Percentiles rank a stretch among this genome's conserved stretches.
These are phyloP conservation scores for Nesoenas mayeri DNA, from an alignment of 2,113 vertebrate genomes.

Conservation along the genomic window DNA sequence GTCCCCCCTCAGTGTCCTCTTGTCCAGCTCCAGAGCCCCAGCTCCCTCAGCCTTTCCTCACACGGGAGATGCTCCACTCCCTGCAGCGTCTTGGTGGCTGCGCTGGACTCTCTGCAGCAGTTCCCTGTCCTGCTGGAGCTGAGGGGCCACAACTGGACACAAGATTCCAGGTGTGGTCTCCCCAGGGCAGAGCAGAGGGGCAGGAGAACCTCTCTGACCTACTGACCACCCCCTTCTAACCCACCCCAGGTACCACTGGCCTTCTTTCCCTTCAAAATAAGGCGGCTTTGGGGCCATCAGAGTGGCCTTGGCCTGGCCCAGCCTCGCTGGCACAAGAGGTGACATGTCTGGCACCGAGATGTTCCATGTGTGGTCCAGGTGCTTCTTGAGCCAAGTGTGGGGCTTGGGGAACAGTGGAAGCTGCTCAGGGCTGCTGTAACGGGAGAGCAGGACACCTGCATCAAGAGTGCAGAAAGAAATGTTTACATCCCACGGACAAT, in stretches of 20 bases:
- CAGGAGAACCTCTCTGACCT: too few species aligned
- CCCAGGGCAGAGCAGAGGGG: too few species aligned
- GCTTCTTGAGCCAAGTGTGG: accelerated
- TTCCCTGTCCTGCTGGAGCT: too few species aligned
- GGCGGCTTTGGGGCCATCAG: not conserved
- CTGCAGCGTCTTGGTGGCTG: too few species aligned
- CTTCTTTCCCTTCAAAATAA: not conserved
- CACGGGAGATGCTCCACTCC: too few species aligned
- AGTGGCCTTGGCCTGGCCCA: accelerated
- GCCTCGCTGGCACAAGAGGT: accelerated
- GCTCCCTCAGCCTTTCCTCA: too few species aligned
- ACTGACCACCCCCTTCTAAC: too few species aligned
- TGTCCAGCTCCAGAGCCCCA: too few species aligned
- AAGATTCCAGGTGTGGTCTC: too few species aligned
- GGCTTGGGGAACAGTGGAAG: accelerated
- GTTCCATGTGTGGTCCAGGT: accelerated
- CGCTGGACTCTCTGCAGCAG: too few species aligned
- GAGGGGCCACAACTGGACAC: too few species aligned
- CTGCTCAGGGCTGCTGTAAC: accelerated
- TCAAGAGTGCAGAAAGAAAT: not conserved
- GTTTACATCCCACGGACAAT: accelerated
- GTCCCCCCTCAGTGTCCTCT: too few species aligned
- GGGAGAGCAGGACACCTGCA: not conserved
- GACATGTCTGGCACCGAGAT: accelerated
- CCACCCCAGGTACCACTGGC: accelerated